Evolutionary conservation across 1,140 invertebrate species (phyloP), one percentile per base, ranked within the genome.

Genomic region (Zaprionus kolodkinae): DNA sequence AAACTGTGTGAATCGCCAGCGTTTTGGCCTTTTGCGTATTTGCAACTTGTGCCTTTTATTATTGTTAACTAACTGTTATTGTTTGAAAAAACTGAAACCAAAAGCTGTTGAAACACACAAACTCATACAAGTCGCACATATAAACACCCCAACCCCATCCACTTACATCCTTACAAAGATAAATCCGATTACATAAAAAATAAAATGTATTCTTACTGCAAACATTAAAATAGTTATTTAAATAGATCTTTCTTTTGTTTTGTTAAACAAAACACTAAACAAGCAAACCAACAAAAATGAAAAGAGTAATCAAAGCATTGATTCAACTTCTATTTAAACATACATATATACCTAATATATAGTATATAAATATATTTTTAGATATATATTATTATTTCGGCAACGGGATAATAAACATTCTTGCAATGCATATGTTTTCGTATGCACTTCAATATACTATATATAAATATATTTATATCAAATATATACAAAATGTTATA

Each of bases 341-440:
- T 80, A 78, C 68, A 69, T 69, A 74, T 75, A 86, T 87, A 87
- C 61, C 69, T 60, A 72, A 88, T 87, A 86, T 87, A 88, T 89
- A 90, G 86, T 79, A 89, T 89, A 89, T 89, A 90, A 88, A 87
- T 90, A 90, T 89, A 89, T 89, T 89, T 89, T 89, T 90, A 90
- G 81, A 89, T 89, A 89, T 67, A 89, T 89, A 89, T 90, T 89
- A 88, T 89, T 89, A 81, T 89, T 79, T 88, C 84, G 85, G 84
- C 73, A 73, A 85, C 81, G 85, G 70, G 67, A 81, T 89, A 85
- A 89, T 89, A 89, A 69, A 84, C 70, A 78, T 90, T 90, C 83
- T 89, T 89, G 85, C 80, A 88, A 89, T 87, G 90, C 90, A 91
- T 91, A 91, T 91, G 87, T 91, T 91, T 91, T 91, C 86, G 90